phyloP scores from a whole-genome alignment of 2,888 invertebrate genomes.

The Lasioglossum lativentre region DNA sequence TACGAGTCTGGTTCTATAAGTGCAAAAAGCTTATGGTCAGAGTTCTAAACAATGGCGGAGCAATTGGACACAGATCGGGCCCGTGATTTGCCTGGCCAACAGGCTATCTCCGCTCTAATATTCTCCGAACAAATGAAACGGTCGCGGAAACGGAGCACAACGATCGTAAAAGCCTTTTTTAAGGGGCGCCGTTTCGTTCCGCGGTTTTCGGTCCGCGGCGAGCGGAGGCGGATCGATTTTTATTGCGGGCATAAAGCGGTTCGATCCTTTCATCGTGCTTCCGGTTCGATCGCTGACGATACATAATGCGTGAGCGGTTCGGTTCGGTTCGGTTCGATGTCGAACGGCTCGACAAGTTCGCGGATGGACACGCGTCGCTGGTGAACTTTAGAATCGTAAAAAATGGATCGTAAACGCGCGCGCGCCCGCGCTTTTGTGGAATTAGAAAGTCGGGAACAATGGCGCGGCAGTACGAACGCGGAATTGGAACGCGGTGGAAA shows the following conservation, averaged over 20 bases:
- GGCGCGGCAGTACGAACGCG: not conserved
- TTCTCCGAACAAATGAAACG: not conserved
- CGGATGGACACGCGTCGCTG: slow-evolving; percentile 28
- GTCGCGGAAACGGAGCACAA: not conserved
- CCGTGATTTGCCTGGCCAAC: not conserved
- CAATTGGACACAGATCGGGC: not conserved
- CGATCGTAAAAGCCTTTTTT: slow-evolving; percentile 14
- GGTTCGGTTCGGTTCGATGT: slow-evolving; percentile 5
- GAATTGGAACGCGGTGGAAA: slow-evolving; percentile 1
- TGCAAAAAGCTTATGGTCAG: not conserved
- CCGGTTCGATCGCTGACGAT: slow-evolving; percentile 5
- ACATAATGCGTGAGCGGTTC: slow-evolving; percentile 19
- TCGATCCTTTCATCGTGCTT: slow-evolving; percentile 8
- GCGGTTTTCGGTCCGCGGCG: not conserved
- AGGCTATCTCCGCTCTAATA: not conserved
- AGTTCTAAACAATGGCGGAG: not conserved
- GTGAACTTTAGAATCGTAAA: slow-evolving; percentile 46
- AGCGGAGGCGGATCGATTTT: slow-evolving; percentile 24
- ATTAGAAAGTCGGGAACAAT: slow-evolving; percentile 6
- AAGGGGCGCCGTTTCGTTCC: slow-evolving; percentile 7
- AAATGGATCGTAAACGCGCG: slow-evolving; percentile 54
- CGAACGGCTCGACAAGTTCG: slow-evolving; percentile 6
- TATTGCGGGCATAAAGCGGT: slow-evolving; percentile 35
- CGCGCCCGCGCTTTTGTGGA: not conserved
- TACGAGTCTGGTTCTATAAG: too few species aligned